Base-by-base conservation (phyloP, 2,888 invertebrate species). In the Polydrusus cervinus region DNA sequence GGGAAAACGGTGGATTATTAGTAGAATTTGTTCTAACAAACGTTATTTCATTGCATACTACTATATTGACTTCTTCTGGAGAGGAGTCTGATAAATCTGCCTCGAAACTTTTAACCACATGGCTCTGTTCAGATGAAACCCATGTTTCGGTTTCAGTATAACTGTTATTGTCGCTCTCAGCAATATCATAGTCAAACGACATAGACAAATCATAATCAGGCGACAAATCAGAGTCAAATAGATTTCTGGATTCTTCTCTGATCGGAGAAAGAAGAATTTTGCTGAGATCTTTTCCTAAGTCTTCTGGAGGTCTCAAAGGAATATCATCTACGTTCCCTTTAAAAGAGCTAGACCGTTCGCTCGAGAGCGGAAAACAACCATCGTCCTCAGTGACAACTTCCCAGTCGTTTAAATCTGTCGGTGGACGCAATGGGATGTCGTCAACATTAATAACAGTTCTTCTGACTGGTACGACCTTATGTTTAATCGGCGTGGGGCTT, bases 371-470 rank as follows among this genome's bases (percentile, higher is more conserved):
- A 34, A 14, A 13, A 53, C 20, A 38, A 20, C 5, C 47, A 20
- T 6, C 47, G 13, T 25, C 20, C 1, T 8, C 38, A 40, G 3
- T 40, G n/a, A n/a, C 8, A 68, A n/a, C 8, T 7, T 8, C 30
- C 0, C 16, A 11, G 16, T 40, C 8, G 38, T 16, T 43, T 30
- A 83, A 76, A 76, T 84, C 83, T 34, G 78, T 73, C 1, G 86
- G 86, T 18, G 85, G 85, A 69, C 79, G 81, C 38, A 86, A 79
- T 3, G 86, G 85, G 61, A 86, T 86, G 45, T 86, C 86, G 78
- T 86, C 86, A 0, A 85, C 81, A 73, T 86, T 85, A 8, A 83
- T 62, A 43, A 81, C 45, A 30, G 55, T 53, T 69, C 71, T 78
- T 55, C 66, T 74, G 10, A 73, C 51, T 11, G 60, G 10, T 18